Evolutionary conservation across 2,113 vertebrate genomes (phyloP).

Genomic region (Microcebus tavaratra): DNA sequence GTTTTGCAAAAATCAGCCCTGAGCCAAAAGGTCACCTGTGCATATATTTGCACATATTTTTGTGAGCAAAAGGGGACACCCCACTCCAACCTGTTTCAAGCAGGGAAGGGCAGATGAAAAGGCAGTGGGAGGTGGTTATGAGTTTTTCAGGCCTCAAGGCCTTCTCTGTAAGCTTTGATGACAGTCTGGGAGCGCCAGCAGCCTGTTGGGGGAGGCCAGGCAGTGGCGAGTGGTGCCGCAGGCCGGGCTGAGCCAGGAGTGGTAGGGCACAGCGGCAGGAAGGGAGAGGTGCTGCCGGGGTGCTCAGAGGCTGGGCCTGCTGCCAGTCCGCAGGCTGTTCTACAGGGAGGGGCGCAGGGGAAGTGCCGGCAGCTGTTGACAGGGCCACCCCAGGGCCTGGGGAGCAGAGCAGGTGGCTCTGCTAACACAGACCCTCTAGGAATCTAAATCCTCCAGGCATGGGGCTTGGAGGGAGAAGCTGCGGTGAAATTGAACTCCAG

Average conservation of each 20-base stretch:
- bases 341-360: not conserved
- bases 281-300: not conserved
- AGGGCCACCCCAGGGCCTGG: not conserved
- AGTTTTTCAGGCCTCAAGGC: not conserved
- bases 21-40: not conserved
- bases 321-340: not conserved
- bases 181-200: too few species aligned
- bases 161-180: not conserved
- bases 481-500: accelerated
- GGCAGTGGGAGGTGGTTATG: too few species aligned
- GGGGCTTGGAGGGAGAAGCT: not conserved
- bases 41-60: not conserved
- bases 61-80: too few species aligned
- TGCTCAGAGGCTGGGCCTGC: not conserved
- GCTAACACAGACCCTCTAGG: not conserved
- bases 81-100: too few species aligned
- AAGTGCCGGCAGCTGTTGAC: not conserved
- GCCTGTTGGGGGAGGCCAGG: not conserved
- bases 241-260: not conserved
- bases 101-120: not conserved
- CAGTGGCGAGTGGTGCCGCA: accelerated
- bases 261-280: not conserved
- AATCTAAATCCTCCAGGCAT: not conserved
- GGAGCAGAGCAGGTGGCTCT: not conserved
- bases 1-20: not conserved